These are phyloP conservation scores for Eubucco bourcierii DNA, from an alignment of 2,113 vertebrate genomes.

Conservation along the genomic window DNA sequence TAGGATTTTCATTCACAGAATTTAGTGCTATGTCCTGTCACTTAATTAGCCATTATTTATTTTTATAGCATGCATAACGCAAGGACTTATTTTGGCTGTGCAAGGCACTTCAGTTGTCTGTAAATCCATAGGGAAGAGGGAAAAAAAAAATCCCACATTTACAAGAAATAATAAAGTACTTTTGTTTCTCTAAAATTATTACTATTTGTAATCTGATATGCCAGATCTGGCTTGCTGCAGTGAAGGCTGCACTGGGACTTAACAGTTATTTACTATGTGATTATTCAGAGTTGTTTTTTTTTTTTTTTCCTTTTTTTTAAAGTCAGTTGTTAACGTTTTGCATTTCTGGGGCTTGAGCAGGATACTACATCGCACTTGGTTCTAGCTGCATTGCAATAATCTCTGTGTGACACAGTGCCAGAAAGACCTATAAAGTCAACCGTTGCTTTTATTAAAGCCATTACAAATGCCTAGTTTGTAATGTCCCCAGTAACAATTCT, in stretches of 20 bases:
- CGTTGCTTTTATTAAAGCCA: slow-evolving; percentile 13
- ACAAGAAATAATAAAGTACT: slow-evolving; percentile 31
- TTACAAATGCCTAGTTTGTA: slow-evolving; percentile 16
- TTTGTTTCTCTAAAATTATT: slow-evolving; percentile 41
- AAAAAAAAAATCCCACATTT: not conserved
- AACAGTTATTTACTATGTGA: slow-evolving; percentile 46
- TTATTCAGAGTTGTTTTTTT: slow-evolving; percentile 22
- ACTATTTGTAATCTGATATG: slow-evolving; percentile 11
- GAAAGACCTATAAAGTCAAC: not conserved
- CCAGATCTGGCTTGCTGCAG: slow-evolving; percentile 17
- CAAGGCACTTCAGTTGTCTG: not conserved
- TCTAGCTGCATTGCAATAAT: not conserved
- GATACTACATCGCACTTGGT: not conserved
- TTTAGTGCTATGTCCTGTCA: not conserved
- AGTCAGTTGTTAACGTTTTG: not conserved
- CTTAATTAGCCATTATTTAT: slow-evolving; percentile 19
- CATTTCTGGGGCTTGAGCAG: not conserved
- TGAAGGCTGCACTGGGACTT: slow-evolving; percentile 19
- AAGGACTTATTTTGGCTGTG: not conserved
- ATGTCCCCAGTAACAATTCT: not conserved
- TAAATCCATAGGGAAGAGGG: slow-evolving; percentile 4
- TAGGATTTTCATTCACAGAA: not conserved
- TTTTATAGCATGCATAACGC: slow-evolving; percentile 1
- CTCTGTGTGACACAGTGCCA: not conserved
- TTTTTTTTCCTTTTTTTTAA: slow-evolving; percentile 5